Conservation (phyloP, 2,113 vertebrate genomes). For the Benitochromis conjunctus region DNA sequence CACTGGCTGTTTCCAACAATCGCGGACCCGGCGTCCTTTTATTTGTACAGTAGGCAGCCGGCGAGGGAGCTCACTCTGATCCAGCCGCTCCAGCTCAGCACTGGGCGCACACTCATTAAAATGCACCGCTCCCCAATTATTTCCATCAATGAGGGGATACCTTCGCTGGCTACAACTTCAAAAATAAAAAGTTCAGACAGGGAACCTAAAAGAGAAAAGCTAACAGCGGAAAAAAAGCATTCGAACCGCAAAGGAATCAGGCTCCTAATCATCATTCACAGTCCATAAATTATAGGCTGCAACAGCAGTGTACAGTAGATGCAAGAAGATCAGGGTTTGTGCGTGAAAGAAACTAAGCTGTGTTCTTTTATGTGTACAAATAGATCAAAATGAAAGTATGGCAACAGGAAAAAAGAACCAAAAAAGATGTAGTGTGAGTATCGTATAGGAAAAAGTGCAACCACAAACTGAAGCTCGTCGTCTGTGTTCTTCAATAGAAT, state of each 20-base stretch:
- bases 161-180: slow-evolving; percentile 26
- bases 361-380: slow-evolving; percentile 10
- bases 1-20: background rate
- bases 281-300: background rate
- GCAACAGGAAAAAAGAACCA: background rate
- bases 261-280: background rate
- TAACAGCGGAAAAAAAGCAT: background rate
- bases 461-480: background rate
- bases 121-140: slow-evolving; percentile 40
- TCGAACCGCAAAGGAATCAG: background rate
- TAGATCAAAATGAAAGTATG: background rate
- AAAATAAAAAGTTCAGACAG: slow-evolving; percentile 3
- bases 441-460: background rate
- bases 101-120: slow-evolving; percentile 26
- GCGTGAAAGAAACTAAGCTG: background rate
- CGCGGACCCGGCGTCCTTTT: background rate
- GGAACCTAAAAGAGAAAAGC: background rate
- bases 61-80: slow-evolving; percentile 24
- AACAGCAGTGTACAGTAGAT: background rate
- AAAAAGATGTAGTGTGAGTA: background rate
- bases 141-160: slow-evolving; percentile 37
- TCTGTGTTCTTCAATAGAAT: background rate
- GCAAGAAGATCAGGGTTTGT: background rate
- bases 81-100: slow-evolving; percentile 14
- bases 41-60: slow-evolving; percentile 23